These are phyloP conservation scores for Calosoma granatense DNA, from an alignment of 1,140 invertebrate species.

Conservation along the genomic window DNA sequence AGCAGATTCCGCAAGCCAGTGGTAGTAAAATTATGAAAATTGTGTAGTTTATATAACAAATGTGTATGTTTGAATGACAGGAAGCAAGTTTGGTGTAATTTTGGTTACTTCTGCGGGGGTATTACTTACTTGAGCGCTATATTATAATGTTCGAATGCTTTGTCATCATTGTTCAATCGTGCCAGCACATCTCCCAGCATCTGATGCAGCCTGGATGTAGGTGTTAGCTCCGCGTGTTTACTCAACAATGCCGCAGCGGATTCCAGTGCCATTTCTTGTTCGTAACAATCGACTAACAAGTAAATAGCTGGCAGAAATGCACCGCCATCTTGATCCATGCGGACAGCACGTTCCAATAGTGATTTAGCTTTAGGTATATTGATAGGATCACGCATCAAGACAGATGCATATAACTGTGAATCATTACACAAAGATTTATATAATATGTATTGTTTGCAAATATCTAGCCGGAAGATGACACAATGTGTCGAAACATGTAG, in stretches of 20 bases:
- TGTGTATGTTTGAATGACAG: too few relatives aligned
- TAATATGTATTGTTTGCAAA: conserved; percentile 10
- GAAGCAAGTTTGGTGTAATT: too few relatives aligned
- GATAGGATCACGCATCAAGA: conserved; percentile 57
- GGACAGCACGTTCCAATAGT: conserved; percentile 57
- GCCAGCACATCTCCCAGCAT: conserved; percentile 55
- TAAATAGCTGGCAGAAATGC: conserved; percentile 57
- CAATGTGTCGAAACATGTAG: too few relatives aligned
- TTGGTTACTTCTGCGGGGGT: too few relatives aligned
- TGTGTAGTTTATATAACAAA: not conserved
- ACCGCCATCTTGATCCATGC: conserved; percentile 41
- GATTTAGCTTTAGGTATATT: conserved; percentile 50
- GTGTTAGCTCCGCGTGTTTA: conserved; percentile 49
- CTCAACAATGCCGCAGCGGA: conserved; percentile 47
- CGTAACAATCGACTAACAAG: conserved; percentile 50
- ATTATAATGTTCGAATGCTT: conserved; percentile 61
- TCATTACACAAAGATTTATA: too few relatives aligned
- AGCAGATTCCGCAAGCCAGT: too few relatives aligned
- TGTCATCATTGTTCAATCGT: conserved; percentile 48
- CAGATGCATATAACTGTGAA: conserved; percentile 39
- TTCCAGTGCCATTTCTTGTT: conserved; percentile 49
- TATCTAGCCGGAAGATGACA: too few relatives aligned
- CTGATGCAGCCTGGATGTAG: conserved; percentile 56
- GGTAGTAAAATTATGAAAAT: too few relatives aligned
- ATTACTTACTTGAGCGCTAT: conserved; percentile 53